Base-by-base conservation (phyloP, 2,113 vertebrate species). In the Solenodon paradoxus region DNA sequence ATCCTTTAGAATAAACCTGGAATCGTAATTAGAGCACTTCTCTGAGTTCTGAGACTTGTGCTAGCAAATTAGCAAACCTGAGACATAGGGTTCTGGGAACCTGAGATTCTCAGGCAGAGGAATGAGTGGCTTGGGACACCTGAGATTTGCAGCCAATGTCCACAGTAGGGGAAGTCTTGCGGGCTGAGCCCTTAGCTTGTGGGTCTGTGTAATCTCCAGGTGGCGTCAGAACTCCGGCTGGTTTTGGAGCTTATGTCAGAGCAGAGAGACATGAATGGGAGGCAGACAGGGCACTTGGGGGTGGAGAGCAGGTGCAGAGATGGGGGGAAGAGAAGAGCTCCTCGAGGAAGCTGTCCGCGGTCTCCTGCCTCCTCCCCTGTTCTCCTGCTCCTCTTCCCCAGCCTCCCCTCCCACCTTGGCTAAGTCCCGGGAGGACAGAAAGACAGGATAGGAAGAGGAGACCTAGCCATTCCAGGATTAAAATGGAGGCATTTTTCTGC, bases 241-340 rank as follows among this genome's bases (percentile, higher is more conserved):
- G 55, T 53, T n/a, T 84, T 32, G 28, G 59, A 80, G 9, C 3
- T 11, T 47, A n/a, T 4, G 1, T 49, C 11, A 0, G 9, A 7
- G 51, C 15, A 12, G 0, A 32, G 81, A 4, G 28, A 38, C 28
- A 4, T 1, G 32, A 19, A 30, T 3, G 0, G 45, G 64, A 42
- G 47, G 20, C 24, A 30, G 26, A 24, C 1, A 0, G 71, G 42
- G 30, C 40, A 5, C 1, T 10, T 57, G 20, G 22, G 42, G 19
- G 2, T 1, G 5, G 45, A 1, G 3, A 13, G 32, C 51, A 9
- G 19, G 42, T 11, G 15, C 8, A 15, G 12, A 35, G 24, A 1
- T 28, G 1, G 3, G 11, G 9, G 8, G 38, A 15, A 68, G 20
- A 81, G 7, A 26, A 55, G 45, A 51, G 35, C 42, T 53, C 22